Base-by-base conservation (phyloP, 1,140 invertebrate species). In the Acyrthosiphon pisum region DNA sequence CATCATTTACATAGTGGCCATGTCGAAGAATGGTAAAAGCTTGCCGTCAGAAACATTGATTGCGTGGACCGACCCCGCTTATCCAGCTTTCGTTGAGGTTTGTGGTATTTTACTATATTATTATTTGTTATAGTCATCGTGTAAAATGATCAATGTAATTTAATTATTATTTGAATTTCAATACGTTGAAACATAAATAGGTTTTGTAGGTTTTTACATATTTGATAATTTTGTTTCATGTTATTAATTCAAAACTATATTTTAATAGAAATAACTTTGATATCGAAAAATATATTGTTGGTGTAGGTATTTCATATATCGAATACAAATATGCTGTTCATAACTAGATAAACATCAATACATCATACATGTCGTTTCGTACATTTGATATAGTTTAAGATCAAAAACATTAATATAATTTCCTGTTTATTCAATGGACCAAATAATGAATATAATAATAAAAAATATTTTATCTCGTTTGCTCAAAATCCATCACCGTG, bases 51-150 rank as follows among this genome's bases (percentile, higher is more conserved):
- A 98, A 95, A 98, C 97, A 0, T 95, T 98, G 7, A 96, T 98
- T 86, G 97, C 97, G 3, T 98, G 97, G 97, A 98, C 97, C 26
- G 97, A 98, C 95, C 97, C 97, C 2, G 97, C 97, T 1, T 97
- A 97, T 95, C 97, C 97, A 1, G 97, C 97, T 6, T 97, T 97
- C 95, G 97, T 98, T 44, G 97, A 98, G 96, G 97, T 97, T 53
- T 76, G 87, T 94, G 11, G 22, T 9, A 53, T 48, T 23, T 35
- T n/a, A 50, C n/a, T 50, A 20, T 3, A 88, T 50, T 50, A 87
- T 30, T 8, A 26, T 50, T 50, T 50, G 18, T 50, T 50, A n/a
- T 6, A 18, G 26, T 30, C 14, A n/a, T n/a, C 4, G 26, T 30
- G 11, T n/a, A 68, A 68, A 68, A 68, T 18, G 30, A n/a, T n/a